These are phyloP conservation scores for Pomatorhinus ruficollis DNA, from an alignment of 2,113 vertebrate species.

Conservation along the genomic window DNA sequence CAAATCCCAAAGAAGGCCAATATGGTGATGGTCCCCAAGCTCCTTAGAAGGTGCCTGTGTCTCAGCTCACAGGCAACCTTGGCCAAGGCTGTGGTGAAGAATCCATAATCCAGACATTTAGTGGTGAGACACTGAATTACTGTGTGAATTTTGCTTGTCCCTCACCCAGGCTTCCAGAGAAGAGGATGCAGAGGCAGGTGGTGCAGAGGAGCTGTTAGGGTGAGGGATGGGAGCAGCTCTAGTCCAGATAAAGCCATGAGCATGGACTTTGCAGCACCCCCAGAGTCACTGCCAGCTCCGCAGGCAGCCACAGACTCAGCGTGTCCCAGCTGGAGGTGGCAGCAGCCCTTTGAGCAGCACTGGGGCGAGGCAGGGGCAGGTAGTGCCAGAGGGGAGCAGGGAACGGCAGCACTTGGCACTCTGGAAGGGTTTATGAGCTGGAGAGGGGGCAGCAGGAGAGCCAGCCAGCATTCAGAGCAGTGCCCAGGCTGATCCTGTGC, in stretches of 20 bases:
- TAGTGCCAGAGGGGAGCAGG: not conserved
- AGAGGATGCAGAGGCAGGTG: not conserved
- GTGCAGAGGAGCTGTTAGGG: not conserved
- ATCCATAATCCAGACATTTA: not conserved
- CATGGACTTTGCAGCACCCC: not conserved
- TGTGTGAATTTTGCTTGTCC: not conserved
- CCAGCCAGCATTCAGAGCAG: not conserved
- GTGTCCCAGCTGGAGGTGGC: not conserved
- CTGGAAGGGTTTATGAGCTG: not conserved
- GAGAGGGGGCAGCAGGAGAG: not conserved
- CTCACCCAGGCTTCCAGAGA: not conserved
- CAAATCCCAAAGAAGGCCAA: not conserved
- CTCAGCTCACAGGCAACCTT: not conserved
- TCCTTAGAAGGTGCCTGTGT: not conserved
- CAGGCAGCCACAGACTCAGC: rapidly evolving
- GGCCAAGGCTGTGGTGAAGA: not conserved
- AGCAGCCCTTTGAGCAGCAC: not conserved
- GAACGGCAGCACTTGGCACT: not conserved
- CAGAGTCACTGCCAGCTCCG: not conserved
- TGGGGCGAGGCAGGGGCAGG: not conserved
- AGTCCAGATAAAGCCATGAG: not conserved
- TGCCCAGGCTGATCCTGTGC: not conserved
- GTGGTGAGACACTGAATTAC: not conserved
- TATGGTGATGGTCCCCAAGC: not conserved
- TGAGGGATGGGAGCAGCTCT: not conserved